Conservation (phyloP, 2,888 invertebrate genomes). For the Phaedon cochleariae region DNA sequence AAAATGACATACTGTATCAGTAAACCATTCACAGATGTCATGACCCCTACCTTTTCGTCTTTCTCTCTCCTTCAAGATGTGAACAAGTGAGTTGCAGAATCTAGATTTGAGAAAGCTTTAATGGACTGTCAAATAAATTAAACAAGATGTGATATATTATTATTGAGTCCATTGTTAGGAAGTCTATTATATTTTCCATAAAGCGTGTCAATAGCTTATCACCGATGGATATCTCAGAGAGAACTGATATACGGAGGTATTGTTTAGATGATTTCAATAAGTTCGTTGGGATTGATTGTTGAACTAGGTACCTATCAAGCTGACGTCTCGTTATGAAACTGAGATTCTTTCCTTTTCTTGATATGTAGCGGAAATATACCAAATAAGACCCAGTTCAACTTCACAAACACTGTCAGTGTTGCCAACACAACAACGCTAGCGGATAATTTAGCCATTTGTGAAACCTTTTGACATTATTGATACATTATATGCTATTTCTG, state of each 20-base stretch:
- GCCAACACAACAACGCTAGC: too few species aligned
- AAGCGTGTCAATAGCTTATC: constrained; percentile 33
- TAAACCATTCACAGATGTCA: constrained; percentile 20
- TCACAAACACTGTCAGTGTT: too few species aligned
- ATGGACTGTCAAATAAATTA: constrained; percentile 40
- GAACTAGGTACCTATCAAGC: not conserved
- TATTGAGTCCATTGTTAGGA: constrained; percentile 35
- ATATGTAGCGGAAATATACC: too few species aligned
- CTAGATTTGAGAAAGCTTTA: constrained; percentile 36
- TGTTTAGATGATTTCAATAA: constrained; percentile 10
- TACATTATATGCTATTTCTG: too few species aligned
- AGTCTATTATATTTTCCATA: constrained; percentile 37
- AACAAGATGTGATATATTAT: constrained; percentile 35
- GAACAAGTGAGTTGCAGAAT: constrained; percentile 30
- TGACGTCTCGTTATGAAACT: not conserved
- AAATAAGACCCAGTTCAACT: too few species aligned
- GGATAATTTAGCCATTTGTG: too few species aligned
- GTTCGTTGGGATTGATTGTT: constrained; percentile 4
- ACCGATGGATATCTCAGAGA: constrained; percentile 8
- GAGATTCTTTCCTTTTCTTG: too few species aligned
- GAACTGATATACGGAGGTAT: not conserved
- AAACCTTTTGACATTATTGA: too few species aligned
- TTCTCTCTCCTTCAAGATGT: constrained; percentile 17
- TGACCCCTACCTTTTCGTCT: constrained; percentile 15
- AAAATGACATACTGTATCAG: constrained; percentile 23